Conservation (phyloP, 2,888 invertebrate genomes). For the Nysson spinosus region DNA sequence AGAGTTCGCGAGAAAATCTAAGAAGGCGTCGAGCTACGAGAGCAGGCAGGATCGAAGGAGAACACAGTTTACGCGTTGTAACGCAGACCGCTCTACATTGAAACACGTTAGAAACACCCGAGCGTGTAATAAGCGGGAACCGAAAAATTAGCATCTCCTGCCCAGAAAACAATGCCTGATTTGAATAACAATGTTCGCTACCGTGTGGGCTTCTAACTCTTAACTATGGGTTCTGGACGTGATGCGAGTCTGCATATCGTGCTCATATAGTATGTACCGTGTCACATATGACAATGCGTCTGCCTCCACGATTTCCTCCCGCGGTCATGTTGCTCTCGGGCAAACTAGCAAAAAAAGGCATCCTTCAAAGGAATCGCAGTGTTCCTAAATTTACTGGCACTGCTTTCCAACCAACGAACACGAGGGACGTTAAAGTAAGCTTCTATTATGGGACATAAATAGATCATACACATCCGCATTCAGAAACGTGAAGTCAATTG, state of each 20-base stretch:
- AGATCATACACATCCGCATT: too few relatives aligned
- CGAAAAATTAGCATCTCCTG: conserved; percentile 74
- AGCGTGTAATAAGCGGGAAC: conserved; percentile 72
- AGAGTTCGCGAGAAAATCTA: conserved; percentile 4
- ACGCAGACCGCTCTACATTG: conserved; percentile 68
- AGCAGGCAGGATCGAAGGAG: conserved; percentile 24
- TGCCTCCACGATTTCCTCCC: conserved; percentile 55
- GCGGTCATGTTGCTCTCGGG: conserved; percentile 29
- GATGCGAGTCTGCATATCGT: conserved; percentile 52
- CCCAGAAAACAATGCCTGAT: conserved; percentile 74
- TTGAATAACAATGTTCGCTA: conserved; percentile 77
- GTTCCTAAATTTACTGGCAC: not conserved
- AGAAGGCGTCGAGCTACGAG: conserved; percentile 18
- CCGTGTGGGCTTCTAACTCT: conserved; percentile 76
- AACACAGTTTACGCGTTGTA: conserved; percentile 3
- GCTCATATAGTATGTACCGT: conserved; percentile 20
- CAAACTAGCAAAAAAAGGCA: conserved; percentile 4
- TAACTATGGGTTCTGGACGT: conserved; percentile 63
- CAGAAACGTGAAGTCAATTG: too few relatives aligned
- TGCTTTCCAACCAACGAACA: too few relatives aligned
- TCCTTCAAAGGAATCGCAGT: not conserved
- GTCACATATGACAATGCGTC: conserved; percentile 51
- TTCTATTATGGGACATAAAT: too few relatives aligned
- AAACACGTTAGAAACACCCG: conserved; percentile 72
- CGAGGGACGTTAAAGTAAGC: too few relatives aligned